A percentile compares a stretch with the other conserved stretches of the same genome.
Evolutionary conservation across 2,113 vertebrate genomes (phyloP).

Genomic region (Cacatua alba): DNA sequence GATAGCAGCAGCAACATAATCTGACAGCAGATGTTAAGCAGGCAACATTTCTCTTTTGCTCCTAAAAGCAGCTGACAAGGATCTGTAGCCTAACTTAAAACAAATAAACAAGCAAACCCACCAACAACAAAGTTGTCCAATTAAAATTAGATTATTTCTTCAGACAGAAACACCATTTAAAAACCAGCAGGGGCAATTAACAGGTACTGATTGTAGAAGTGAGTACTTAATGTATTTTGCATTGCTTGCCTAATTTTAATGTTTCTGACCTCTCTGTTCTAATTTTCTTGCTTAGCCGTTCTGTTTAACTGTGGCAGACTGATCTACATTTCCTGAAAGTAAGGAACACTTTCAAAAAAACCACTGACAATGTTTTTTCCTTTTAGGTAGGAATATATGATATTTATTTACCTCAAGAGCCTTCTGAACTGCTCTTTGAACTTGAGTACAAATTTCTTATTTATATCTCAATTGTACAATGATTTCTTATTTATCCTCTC

Average conservation of each 20-base stretch:
- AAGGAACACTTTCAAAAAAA: not conserved
- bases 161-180: not conserved
- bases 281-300: not conserved
- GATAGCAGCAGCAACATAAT: constrained; percentile 60
- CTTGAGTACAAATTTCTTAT: not conserved
- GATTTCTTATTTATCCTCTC: not conserved
- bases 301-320: not conserved
- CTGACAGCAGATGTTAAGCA: constrained; percentile 69
- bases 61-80: constrained; percentile 51
- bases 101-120: constrained; percentile 41
- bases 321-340: not conserved
- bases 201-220: not conserved
- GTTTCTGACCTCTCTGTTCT: not conserved
- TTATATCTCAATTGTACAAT: not conserved
- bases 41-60: constrained; percentile 49
- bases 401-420: not conserved
- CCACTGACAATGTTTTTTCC: not conserved
- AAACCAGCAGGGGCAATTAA: not conserved
- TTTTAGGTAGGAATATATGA: not conserved
- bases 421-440: not conserved
- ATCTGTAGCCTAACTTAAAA: constrained; percentile 35
- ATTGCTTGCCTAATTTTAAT: not conserved
- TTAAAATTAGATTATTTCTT: constrained; percentile 19
- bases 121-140: not conserved
- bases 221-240: not conserved